phyloP scores from a whole-genome alignment of 2,113 vertebrate species.

The Phaethon lepturus region DNA sequence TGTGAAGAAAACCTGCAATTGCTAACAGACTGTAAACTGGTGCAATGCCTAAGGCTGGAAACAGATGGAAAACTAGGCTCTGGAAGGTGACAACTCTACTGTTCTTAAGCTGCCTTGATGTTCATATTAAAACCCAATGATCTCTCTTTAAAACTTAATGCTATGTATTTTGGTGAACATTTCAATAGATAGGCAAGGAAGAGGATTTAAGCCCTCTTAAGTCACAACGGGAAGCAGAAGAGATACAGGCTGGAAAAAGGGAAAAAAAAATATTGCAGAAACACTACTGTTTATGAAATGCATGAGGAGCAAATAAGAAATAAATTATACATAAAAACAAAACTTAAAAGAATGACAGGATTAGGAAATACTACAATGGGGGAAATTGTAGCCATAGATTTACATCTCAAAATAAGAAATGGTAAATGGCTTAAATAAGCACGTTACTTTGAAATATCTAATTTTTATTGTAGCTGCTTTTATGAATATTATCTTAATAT shows the following conservation, averaged over 20 bases:
- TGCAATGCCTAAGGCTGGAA: not conserved
- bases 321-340: not conserved
- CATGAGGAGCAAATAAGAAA: not conserved
- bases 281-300: not conserved
- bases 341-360: not conserved
- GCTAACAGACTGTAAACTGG: not conserved
- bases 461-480: not conserved
- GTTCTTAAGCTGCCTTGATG: not conserved
- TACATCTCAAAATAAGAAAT: not conserved
- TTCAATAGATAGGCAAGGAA: not conserved
- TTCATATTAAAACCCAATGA: not conserved
- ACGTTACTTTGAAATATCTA: not conserved
- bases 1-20: conserved; percentile 7
- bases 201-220: not conserved
- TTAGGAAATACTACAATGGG: not conserved
- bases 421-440: not conserved
- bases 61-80: not conserved
- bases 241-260: not conserved
- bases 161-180: not conserved
- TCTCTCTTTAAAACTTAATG: not conserved
- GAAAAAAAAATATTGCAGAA: not conserved
- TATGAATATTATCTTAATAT: not conserved
- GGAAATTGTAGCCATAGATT: not conserved
- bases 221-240: not conserved
- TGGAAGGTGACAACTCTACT: not conserved